Percentiles rank a stretch among this genome's conserved stretches.
phyloP scores from a whole-genome alignment of 2,888 invertebrate species.

The Netelia melanura region DNA sequence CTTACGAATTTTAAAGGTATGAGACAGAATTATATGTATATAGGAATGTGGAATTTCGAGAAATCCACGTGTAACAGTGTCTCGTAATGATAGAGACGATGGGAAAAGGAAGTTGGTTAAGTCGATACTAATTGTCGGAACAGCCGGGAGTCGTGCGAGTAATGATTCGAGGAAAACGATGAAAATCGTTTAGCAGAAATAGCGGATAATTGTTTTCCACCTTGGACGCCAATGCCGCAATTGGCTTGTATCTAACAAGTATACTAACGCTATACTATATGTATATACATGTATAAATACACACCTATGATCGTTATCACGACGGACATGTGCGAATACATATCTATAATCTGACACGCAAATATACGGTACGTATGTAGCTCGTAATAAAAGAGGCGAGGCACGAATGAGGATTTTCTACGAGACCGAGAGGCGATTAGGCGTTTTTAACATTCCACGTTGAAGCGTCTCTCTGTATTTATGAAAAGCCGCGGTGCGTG shows the following conservation, averaged over 20 bases:
- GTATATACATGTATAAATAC: constrained; percentile 26
- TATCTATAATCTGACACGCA: constrained; percentile 8
- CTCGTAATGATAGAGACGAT: constrained; percentile 6
- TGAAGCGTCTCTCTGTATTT: constrained; percentile 44
- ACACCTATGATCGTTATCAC: constrained; percentile 53
- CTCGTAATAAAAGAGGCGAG: not conserved
- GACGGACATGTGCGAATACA: constrained; percentile 27
- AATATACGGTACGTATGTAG: not conserved
- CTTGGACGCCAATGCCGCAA: constrained; percentile 54
- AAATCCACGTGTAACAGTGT: constrained; percentile 3
- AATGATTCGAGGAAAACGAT: constrained; percentile 72
- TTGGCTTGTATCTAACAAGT: constrained; percentile 45
- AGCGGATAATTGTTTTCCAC: constrained; percentile 70
- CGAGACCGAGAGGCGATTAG: constrained; percentile 31
- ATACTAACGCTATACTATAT: too few species aligned
- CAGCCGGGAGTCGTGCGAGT: constrained; percentile 58
- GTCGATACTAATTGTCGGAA: constrained; percentile 38
- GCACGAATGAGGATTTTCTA: constrained; percentile 36
- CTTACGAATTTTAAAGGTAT: too few species aligned
- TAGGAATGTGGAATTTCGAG: not conserved
- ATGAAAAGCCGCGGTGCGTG: constrained; percentile 40
- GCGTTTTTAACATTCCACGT: constrained; percentile 50
- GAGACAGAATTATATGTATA: not conserved
- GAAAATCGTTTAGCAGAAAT: constrained; percentile 73
- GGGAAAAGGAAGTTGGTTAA: constrained; percentile 68